A percentile compares a stretch with the other conserved stretches of the same genome.
Evolutionary conservation across 2,113 vertebrate genomes (phyloP).

Genomic region (Gallinago undulata): DNA sequence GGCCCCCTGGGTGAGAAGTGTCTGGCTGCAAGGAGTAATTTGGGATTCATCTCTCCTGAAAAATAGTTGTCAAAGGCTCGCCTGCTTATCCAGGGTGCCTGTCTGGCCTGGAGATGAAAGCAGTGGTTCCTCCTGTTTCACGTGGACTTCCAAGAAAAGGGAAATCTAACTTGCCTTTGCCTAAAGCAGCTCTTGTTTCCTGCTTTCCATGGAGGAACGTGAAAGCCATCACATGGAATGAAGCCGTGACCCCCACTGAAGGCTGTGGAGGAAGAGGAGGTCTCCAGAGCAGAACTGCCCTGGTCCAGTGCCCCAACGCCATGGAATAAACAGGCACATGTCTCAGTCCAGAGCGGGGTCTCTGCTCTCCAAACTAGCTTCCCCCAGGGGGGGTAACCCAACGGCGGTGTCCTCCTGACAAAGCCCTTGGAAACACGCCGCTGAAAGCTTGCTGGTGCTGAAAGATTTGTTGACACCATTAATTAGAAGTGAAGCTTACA

Average conservation of each 20-base stretch:
- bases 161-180: not conserved
- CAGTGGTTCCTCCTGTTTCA: not conserved
- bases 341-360: not conserved
- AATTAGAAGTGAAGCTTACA: not conserved
- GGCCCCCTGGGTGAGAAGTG: not conserved
- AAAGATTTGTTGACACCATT: not conserved
- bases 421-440: not conserved
- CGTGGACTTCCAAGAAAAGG: not conserved
- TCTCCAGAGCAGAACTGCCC: not conserved
- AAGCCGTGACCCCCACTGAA: accelerated
- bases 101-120: not conserved
- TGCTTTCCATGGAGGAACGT: not conserved
- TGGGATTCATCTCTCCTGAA: not conserved
- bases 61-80: not conserved
- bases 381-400: not conserved
- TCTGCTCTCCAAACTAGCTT: not conserved
- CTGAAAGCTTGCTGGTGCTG: not conserved
- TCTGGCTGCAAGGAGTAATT: not conserved
- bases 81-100: not conserved
- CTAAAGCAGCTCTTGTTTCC: not conserved
- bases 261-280: not conserved
- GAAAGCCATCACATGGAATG: accelerated
- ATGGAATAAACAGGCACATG: not conserved
- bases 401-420: not conserved
- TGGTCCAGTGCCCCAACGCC: accelerated